These are phyloP conservation scores for Pandemis cinnamomeana DNA, from an alignment of 2,888 invertebrate species.

Conservation along the genomic window DNA sequence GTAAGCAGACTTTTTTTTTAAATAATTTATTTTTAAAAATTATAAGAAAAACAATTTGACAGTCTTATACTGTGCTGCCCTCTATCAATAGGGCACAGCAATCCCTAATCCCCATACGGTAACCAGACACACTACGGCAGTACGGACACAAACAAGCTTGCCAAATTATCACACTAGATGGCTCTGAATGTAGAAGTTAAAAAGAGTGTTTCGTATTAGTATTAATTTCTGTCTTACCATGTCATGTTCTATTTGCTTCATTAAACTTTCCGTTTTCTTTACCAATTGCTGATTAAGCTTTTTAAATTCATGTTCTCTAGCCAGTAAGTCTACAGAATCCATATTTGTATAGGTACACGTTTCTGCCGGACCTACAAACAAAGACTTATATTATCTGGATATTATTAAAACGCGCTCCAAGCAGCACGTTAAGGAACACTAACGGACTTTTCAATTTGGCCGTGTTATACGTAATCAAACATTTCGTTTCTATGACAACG, in stretches of 20 bases:
- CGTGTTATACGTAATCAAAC: conserved; percentile 50
- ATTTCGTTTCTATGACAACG: conserved; percentile 66
- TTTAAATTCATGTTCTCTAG: conserved; percentile 77
- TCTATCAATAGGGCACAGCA: neutral
- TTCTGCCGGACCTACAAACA: neutral
- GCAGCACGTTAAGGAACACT: neutral
- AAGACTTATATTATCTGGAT: neutral
- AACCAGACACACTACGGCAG: neutral
- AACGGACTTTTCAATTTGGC: conserved; percentile 45
- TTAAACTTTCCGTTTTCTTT: conserved; percentile 75
- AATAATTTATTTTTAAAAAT: neutral
- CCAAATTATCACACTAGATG: neutral
- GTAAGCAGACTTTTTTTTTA: too few species aligned
- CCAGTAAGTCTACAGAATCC: conserved; percentile 73
- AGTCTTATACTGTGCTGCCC: neutral
- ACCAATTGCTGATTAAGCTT: conserved; percentile 77
- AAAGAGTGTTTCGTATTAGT: neutral
- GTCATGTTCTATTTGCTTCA: conserved; percentile 74
- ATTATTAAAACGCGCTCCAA: conserved; percentile 27
- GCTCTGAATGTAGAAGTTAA: neutral
- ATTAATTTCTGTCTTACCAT: conserved; percentile 61
- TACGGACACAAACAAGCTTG: neutral
- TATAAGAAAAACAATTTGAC: neutral
- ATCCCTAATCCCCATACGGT: neutral
- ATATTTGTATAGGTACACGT: conserved; percentile 52